A percentile compares a stretch with the other conserved stretches of the same genome.
Evolutionary conservation across 2,113 vertebrate genomes (phyloP).

Genomic region (Ammodramus savannarum): DNA sequence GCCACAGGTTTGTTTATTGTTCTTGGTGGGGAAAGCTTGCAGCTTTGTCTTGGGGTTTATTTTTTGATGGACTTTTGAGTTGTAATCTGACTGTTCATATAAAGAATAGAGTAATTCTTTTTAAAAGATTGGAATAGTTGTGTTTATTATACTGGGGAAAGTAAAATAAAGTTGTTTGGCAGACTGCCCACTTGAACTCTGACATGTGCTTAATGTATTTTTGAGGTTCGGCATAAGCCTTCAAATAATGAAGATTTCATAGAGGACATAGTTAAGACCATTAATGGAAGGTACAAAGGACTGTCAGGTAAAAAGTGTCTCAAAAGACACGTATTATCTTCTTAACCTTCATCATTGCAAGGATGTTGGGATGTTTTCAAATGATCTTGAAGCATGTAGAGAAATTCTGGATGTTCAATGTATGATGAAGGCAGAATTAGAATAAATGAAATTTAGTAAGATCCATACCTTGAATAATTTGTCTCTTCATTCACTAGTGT

Average conservation of each 20-base stretch:
- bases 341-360: background rate
- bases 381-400: background rate
- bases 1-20: background rate
- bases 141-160: background rate
- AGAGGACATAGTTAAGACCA: constrained; percentile 82
- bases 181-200: background rate
- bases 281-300: constrained; percentile 86
- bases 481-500: background rate
- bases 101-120: background rate
- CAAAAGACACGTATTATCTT: background rate
- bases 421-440: background rate
- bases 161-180: background rate
- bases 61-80: background rate
- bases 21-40: background rate
- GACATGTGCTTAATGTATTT: background rate
- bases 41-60: background rate
- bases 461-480: background rate
- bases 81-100: background rate
- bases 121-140: background rate
- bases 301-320: constrained; percentile 82
- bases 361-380: background rate
- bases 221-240: constrained; percentile 87
- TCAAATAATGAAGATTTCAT: constrained; percentile 76
- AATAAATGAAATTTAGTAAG: background rate
- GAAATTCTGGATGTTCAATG: background rate